phyloP scores from a whole-genome alignment of 2,888 invertebrate genomes.

The Reticulitermes lucifugus region DNA sequence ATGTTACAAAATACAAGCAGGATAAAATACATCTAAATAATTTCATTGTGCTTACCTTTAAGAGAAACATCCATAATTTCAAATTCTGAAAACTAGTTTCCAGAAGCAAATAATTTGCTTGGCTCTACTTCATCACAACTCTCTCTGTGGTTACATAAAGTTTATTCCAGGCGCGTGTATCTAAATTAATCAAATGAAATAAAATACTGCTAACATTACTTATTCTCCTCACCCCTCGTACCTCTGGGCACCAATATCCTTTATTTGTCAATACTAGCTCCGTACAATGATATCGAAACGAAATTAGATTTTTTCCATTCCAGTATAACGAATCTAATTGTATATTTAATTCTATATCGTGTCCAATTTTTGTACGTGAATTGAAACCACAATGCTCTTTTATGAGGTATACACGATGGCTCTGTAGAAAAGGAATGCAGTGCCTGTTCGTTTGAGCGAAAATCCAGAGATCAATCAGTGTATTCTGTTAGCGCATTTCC shows the following conservation, averaged over 20 bases:
- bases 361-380: slow-evolving; percentile 29
- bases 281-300: slow-evolving; percentile 3
- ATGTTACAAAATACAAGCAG: too few species aligned
- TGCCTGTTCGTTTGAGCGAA: neutral
- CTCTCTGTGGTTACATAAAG: neutral
- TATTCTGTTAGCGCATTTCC: too few species aligned
- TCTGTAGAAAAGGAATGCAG: neutral
- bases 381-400: neutral
- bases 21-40: too few species aligned
- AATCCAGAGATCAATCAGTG: too few species aligned
- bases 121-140: neutral
- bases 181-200: slow-evolving; percentile 24
- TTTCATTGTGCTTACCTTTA: too few species aligned
- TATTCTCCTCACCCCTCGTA: neutral
- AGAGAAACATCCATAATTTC: too few species aligned
- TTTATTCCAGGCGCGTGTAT: neutral
- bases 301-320: slow-evolving; percentile 28
- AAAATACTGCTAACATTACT: neutral
- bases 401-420: neutral
- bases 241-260: neutral
- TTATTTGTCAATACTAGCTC: slow-evolving; percentile 21
- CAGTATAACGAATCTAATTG: slow-evolving; percentile 25
- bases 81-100: neutral
- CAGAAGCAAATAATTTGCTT: neutral
- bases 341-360: slow-evolving; percentile 24